phyloP scores from a whole-genome alignment of 2,797 vertebrate species.

The Notolabrus celidotus region DNA sequence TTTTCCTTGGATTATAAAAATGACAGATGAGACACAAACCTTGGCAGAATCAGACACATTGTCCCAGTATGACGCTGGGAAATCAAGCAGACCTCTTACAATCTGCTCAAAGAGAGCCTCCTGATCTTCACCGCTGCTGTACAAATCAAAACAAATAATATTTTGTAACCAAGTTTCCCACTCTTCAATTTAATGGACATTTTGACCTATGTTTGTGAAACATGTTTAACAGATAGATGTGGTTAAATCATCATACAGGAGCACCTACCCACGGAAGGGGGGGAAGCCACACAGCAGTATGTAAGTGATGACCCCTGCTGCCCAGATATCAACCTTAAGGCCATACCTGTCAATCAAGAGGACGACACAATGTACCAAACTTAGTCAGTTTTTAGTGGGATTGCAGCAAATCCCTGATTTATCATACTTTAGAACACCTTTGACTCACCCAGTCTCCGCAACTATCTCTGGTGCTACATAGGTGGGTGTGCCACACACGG shows the following conservation, averaged over 20 bases:
- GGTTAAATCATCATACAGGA: not conserved
- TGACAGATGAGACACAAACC: slow-evolving; percentile 76
- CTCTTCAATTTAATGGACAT: not conserved
- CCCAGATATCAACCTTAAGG: slow-evolving; percentile 98
- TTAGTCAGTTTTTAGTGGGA: not conserved
- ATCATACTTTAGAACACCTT: not conserved
- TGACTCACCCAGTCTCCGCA: slow-evolving; percentile 92
- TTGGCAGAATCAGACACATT: slow-evolving; percentile 94
- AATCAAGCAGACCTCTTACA: slow-evolving; percentile 92
- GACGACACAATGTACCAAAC: slow-evolving; percentile 1
- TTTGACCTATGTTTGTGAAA: too few relatives aligned
- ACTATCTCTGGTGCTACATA: slow-evolving; percentile 99
- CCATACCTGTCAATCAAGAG: slow-evolving; percentile 87
- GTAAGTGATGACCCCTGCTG: slow-evolving; percentile 96
- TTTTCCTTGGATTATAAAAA: slow-evolving; percentile 4
- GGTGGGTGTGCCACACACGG: slow-evolving; percentile 96
- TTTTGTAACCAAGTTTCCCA: too few relatives aligned
- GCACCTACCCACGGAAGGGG: slow-evolving; percentile 93
- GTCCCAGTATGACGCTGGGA: slow-evolving; percentile 95
- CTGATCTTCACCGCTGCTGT: slow-evolving; percentile 91
- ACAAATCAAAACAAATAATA: slow-evolving; percentile 15
- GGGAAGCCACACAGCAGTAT: slow-evolving; percentile 98
- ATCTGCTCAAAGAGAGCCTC: slow-evolving; percentile 96
- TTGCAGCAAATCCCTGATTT: not conserved
- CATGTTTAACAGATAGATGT: not conserved